phyloP scores from a whole-genome alignment of 1,140 invertebrate genomes.

The Schlechtendalia chinensis region DNA sequence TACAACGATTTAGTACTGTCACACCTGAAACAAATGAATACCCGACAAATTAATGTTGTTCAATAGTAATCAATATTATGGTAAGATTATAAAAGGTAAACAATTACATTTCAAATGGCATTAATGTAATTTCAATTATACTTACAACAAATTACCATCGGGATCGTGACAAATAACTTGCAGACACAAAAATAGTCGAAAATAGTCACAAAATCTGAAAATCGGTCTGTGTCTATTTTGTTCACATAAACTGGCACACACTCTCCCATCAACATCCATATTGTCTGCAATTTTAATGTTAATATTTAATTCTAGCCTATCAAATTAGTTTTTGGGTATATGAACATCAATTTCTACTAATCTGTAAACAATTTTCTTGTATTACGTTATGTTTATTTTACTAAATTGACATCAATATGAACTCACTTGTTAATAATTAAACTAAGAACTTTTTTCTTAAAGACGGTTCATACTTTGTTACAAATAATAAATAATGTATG shows the following conservation, averaged over 20 bases:
- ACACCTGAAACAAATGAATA: slow-evolving; percentile 53
- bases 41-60: not conserved
- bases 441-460: slow-evolving; percentile 62
- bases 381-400: not conserved
- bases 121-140: not conserved
- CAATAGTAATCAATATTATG: too few relatives aligned
- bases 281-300: slow-evolving; percentile 56
- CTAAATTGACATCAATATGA: not conserved
- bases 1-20: slow-evolving; percentile 55
- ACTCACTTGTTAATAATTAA: slow-evolving; percentile 68
- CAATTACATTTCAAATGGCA: not conserved
- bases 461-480: slow-evolving; percentile 65
- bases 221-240: slow-evolving; percentile 57
- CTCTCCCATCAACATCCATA: slow-evolving; percentile 58
- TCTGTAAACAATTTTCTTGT: not conserved
- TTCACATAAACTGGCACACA: slow-evolving; percentile 55
- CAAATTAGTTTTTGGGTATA: slow-evolving; percentile 61
- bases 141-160: slow-evolving; percentile 51
- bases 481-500: slow-evolving; percentile 65
- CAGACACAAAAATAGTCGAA: slow-evolving; percentile 65
- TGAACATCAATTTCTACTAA: slow-evolving; percentile 63
- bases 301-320: slow-evolving; percentile 56
- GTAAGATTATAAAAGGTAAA: not conserved
- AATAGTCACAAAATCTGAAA: slow-evolving; percentile 63
- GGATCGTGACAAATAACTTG: slow-evolving; percentile 57